Conservation (phyloP, 2,113 vertebrate genomes). For the Anoplopoma fimbria region DNA sequence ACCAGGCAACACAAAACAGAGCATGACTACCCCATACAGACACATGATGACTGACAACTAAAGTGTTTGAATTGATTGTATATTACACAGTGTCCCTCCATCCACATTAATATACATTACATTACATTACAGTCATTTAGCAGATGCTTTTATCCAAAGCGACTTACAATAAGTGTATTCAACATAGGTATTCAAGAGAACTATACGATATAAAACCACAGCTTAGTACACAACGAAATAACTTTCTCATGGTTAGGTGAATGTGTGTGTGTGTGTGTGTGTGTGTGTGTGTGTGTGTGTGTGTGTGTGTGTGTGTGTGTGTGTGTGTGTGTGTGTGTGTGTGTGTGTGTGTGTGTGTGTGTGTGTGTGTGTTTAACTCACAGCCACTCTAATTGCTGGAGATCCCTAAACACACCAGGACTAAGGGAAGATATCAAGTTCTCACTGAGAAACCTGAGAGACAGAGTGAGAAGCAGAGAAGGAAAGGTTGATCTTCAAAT, state of each 20-base stretch:
- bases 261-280: not conserved
- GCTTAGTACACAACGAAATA: not conserved
- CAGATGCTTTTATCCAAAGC: no score
- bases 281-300: constrained; percentile 22
- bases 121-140: no score
- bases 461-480: not conserved
- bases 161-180: no score
- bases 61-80: not conserved
- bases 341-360: constrained; percentile 32
- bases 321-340: not conserved
- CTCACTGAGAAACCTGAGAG: constrained; percentile 83
- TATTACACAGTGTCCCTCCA: constrained; percentile 1
- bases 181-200: no score
- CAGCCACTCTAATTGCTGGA: constrained; percentile 83
- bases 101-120: not conserved
- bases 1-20: constrained; percentile 2
- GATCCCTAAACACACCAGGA: constrained; percentile 80
- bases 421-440: constrained; percentile 82
- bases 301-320: constrained; percentile 12
- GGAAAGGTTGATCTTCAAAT: not conserved
- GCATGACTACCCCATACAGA: no score
- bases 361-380: constrained; percentile 71
- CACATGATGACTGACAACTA: not conserved
- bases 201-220: constrained; percentile 4
- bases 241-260: not conserved